These are phyloP conservation scores for Julus scanicus DNA, from an alignment of 2,888 invertebrate species.

Conservation along the genomic window DNA sequence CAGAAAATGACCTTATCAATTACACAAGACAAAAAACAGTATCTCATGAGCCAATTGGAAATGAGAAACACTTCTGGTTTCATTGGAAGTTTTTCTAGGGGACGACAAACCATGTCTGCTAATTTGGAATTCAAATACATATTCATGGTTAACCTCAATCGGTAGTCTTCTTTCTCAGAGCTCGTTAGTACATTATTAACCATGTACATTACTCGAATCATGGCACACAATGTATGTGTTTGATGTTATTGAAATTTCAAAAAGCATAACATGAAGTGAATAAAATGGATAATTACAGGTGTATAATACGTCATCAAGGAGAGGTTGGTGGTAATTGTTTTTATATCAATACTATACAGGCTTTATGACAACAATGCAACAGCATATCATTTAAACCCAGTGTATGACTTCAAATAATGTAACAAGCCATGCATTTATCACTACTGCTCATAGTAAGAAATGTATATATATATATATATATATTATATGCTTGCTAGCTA, in stretches of 20 bases:
- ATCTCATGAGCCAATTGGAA: not conserved
- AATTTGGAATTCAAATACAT: no score
- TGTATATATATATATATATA: no score
- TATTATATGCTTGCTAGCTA: not conserved
- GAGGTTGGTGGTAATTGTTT: not conserved
- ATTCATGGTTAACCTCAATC: no score
- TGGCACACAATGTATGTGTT: no score
- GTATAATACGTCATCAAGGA: no score
- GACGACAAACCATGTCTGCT: no score
- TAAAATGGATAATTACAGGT: not conserved
- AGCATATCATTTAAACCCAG: not conserved
- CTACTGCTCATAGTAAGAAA: not conserved
- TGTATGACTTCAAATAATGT: not conserved
- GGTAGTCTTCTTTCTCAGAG: no score
- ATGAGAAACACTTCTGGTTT: no score
- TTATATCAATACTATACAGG: not conserved
- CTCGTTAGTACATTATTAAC: no score
- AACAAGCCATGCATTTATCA: not conserved
- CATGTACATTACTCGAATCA: no score
- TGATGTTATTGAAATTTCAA: no score
- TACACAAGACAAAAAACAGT: not conserved
- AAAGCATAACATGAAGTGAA: not conserved
- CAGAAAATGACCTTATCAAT: not conserved
- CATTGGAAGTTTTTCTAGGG: no score
- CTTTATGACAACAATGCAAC: not conserved